phyloP scores from a whole-genome alignment of 2,888 invertebrate species.

The Brenthis ino region DNA sequence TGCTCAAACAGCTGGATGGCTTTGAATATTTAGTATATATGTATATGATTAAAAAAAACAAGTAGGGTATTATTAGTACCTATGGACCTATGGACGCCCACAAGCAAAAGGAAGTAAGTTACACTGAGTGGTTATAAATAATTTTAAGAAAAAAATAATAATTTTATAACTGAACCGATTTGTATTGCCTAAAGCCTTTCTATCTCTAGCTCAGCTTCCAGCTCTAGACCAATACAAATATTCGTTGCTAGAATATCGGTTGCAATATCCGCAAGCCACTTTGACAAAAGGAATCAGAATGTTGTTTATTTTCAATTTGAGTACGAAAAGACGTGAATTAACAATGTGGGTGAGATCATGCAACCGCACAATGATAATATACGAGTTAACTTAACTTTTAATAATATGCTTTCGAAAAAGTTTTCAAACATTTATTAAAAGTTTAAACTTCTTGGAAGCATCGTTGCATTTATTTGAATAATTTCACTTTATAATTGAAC shows the following conservation, averaged over 20 bases:
- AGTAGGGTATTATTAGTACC: too few relatives aligned
- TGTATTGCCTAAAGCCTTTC: conserved; percentile 13
- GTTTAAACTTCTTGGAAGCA: not conserved
- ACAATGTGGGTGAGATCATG: not conserved
- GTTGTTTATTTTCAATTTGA: conserved; percentile 28
- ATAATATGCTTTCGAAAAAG: not conserved
- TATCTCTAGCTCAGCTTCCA: not conserved
- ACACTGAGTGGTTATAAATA: too few relatives aligned
- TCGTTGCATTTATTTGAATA: too few relatives aligned
- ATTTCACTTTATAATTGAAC: too few relatives aligned
- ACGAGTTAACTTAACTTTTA: too few relatives aligned
- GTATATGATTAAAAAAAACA: too few relatives aligned
- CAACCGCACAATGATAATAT: too few relatives aligned
- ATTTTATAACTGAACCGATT: not conserved
- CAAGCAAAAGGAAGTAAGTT: too few relatives aligned
- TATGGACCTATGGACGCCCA: too few relatives aligned
- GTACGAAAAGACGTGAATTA: not conserved
- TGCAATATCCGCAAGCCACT: conserved; percentile 32
- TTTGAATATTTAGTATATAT: too few relatives aligned
- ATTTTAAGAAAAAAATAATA: not conserved
- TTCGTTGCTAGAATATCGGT: conserved; percentile 31
- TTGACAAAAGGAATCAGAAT: conserved; percentile 25
- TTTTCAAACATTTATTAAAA: not conserved
- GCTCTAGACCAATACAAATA: conserved; percentile 17
- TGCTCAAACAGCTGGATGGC: too few relatives aligned